These are phyloP conservation scores for Dryocosmus kuriphilus DNA, from an alignment of 2,888 invertebrate genomes.

Conservation along the genomic window DNA sequence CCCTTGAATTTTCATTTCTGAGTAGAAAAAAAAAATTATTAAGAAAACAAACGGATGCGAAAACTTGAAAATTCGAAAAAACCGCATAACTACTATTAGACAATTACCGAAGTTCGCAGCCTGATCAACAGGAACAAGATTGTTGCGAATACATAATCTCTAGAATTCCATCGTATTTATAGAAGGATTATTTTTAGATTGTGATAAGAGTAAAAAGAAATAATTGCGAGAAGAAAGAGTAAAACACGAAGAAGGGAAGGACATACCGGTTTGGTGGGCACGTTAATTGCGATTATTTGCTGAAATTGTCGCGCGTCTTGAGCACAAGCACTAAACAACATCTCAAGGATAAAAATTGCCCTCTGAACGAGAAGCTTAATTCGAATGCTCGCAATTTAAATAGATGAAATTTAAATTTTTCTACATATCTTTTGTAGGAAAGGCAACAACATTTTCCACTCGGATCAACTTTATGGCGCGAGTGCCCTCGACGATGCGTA, in stretches of 20 bases:
- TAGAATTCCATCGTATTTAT: slow-evolving; percentile 46
- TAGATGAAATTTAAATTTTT: neutral
- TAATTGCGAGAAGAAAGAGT: slow-evolving; percentile 30
- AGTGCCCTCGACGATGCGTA: neutral
- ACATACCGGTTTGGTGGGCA: slow-evolving; percentile 43
- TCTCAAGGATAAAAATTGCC: neutral
- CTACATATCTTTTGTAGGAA: neutral
- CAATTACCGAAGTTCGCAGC: too few relatives aligned
- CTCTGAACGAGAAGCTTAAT: neutral
- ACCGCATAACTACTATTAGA: too few relatives aligned
- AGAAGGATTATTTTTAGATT: slow-evolving; percentile 49
- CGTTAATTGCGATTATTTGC: slow-evolving; percentile 51
- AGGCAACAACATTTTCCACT: neutral
- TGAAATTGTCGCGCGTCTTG: slow-evolving; percentile 52
- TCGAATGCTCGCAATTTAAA: slow-evolving; percentile 3
- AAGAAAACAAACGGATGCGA: too few relatives aligned
- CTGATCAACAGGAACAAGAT: slow-evolving; percentile 40
- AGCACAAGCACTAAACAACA: slow-evolving; percentile 30
- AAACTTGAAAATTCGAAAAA: too few relatives aligned
- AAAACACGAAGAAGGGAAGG: slow-evolving; percentile 39
- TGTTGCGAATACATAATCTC: slow-evolving; percentile 46
- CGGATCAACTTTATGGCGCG: neutral
- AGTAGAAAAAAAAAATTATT: too few relatives aligned
- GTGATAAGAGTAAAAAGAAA: slow-evolving; percentile 33
- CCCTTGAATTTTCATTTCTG: too few relatives aligned